A percentile compares a stretch with the other conserved stretches of the same genome.
phyloP scores from a whole-genome alignment of 2,113 vertebrate species.

The Entelurus aequoreus region DNA sequence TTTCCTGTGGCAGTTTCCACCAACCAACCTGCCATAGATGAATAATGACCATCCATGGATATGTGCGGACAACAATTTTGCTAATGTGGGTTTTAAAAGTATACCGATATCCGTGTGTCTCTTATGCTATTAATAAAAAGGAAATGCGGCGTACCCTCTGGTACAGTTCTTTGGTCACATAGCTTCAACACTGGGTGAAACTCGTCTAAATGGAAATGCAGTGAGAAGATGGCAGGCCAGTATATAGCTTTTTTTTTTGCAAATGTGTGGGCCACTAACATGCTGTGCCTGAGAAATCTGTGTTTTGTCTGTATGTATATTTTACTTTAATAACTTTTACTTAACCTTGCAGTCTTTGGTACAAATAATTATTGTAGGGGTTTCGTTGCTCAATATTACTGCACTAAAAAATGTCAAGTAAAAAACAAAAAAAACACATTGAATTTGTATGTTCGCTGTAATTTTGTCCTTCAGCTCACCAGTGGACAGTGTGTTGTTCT shows the following conservation, averaged over 20 bases:
- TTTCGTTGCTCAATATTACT: neutral
- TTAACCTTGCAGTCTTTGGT: too few relatives aligned
- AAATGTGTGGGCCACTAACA: neutral
- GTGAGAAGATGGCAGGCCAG: neutral
- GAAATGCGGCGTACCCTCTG: neutral
- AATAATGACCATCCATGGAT: too few relatives aligned
- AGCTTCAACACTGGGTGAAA: neutral
- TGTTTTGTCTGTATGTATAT: neutral
- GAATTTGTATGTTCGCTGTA: neutral
- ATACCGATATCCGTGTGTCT: neutral
- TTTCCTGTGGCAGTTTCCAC: too few relatives aligned
- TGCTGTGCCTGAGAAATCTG: neutral
- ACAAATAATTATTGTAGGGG: too few relatives aligned
- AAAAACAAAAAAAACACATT: neutral
- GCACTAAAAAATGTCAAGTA: neutral
- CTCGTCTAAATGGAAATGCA: neutral
- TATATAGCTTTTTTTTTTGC: neutral
- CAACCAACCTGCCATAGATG: too few relatives aligned
- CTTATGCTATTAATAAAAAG: too few relatives aligned
- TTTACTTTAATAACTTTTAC: neutral
- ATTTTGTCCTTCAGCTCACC: conserved; percentile 76
- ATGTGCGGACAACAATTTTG: neutral
- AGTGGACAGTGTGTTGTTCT: conserved; percentile 96
- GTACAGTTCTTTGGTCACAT: neutral
- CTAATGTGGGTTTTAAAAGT: neutral